Evolutionary conservation across 2,888 invertebrate species (phyloP).

Genomic region (Zele albiditarsus): DNA sequence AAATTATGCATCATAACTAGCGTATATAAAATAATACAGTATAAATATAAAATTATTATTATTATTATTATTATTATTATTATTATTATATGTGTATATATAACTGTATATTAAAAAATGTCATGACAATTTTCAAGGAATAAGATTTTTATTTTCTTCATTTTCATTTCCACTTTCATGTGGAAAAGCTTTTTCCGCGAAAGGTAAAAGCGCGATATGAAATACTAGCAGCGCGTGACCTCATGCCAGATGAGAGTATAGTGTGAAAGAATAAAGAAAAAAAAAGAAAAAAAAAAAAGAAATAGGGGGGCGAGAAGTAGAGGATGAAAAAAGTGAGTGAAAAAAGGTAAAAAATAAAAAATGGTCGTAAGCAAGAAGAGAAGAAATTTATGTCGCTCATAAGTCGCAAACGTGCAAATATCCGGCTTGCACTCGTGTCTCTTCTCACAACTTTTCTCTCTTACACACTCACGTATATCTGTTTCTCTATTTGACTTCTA

Average conservation of each 20-base stretch:
- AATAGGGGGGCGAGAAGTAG: not conserved
- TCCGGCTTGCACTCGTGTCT: constrained; percentile 40
- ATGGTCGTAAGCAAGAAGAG: constrained; percentile 41
- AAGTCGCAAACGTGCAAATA: constrained; percentile 50
- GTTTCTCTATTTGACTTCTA: too few relatives aligned
- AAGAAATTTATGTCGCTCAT: constrained; percentile 52
- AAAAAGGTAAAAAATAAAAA: not conserved
- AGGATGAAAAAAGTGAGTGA: not conserved
- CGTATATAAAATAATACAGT: not conserved
- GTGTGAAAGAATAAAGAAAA: constrained; percentile 1
- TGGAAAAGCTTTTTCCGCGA: not conserved
- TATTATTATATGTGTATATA: not conserved
- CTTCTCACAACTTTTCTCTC: constrained; percentile 1
- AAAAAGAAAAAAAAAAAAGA: not conserved
- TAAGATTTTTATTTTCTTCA: constrained; percentile 11
- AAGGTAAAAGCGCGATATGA: constrained; percentile 26
- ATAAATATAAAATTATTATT: not conserved
- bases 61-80: not conserved
- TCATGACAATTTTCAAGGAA: constrained; percentile 1
- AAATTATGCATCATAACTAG: not conserved
- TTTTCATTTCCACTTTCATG: not conserved
- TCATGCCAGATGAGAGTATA: not conserved
- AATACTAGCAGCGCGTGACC: constrained; percentile 33
- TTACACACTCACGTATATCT: too few relatives aligned
- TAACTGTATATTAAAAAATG: not conserved